phyloP scores from a whole-genome alignment of 2,113 vertebrate species.

The Naja naja region DNA sequence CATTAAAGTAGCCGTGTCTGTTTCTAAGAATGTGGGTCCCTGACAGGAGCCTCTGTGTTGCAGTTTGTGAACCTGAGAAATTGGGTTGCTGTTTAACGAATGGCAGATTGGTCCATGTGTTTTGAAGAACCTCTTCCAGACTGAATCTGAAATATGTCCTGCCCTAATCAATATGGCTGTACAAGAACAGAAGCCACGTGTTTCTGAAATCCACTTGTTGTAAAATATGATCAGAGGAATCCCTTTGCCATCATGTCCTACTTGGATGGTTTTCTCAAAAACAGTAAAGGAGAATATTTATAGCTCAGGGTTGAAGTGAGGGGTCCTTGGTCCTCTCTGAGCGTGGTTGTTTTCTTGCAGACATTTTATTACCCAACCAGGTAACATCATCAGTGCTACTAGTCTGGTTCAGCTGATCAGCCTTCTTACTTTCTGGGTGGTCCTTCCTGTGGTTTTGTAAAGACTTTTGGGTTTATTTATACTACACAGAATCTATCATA shows the following conservation, averaged over 20 bases:
- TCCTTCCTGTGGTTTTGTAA: neutral
- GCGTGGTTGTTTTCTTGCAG: neutral
- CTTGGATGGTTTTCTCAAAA: neutral
- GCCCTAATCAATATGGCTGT: neutral
- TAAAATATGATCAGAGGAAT: neutral
- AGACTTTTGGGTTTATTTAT: neutral
- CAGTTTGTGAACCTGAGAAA: neutral
- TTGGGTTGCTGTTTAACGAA: neutral
- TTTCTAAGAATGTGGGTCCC: neutral
- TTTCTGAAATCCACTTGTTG: neutral
- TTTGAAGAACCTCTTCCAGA: neutral
- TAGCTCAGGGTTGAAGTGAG: neutral
- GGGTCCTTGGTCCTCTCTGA: neutral
- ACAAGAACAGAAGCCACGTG: neutral
- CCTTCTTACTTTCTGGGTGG: neutral
- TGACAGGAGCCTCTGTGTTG: neutral
- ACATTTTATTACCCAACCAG: neutral
- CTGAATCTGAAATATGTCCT: neutral
- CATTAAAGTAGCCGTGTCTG: neutral
- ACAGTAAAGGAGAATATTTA: neutral
- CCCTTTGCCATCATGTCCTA: neutral
- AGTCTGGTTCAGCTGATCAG: neutral
- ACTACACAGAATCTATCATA: neutral
- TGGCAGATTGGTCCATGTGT: neutral
- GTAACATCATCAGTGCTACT: neutral